phyloP scores from a whole-genome alignment of 2,797 vertebrate species.

The Lepilemur septentrionalis region DNA sequence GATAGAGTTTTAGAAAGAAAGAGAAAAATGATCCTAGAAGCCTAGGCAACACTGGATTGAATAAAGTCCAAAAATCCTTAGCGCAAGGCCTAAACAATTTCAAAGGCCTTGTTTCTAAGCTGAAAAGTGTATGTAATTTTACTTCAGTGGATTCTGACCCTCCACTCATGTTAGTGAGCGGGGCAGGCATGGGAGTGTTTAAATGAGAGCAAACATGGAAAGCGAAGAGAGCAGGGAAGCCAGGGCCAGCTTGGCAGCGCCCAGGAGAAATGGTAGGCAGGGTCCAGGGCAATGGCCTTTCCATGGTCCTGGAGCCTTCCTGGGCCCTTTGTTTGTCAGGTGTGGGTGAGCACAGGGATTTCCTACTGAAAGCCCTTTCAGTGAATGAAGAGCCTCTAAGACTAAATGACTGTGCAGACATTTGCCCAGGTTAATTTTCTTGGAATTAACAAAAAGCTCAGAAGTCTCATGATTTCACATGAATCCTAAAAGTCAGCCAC shows the following conservation, averaged over 20 bases:
- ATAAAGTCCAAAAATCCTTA: neutral
- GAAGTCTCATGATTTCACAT: neutral
- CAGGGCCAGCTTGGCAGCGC: neutral
- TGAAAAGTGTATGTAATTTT: neutral
- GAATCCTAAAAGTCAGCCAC: neutral
- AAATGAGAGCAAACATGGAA: neutral
- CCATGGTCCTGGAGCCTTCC: neutral
- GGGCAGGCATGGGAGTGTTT: neutral
- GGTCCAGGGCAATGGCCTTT: too few relatives aligned
- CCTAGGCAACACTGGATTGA: neutral
- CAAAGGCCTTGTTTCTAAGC: neutral
- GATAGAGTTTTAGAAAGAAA: neutral
- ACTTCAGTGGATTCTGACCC: too few relatives aligned
- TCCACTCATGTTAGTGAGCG: neutral
- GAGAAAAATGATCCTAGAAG: neutral
- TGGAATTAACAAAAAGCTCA: neutral
- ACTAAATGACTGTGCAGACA: neutral
- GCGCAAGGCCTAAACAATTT: neutral
- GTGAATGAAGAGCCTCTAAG: neutral
- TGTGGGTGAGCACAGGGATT: neutral
- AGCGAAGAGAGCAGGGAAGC: neutral
- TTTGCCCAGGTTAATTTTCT: neutral
- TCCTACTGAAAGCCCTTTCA: neutral
- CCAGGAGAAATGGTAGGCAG: rapidly evolving
- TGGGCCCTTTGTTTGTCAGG: neutral